These are phyloP conservation scores for Zosterops borbonicus DNA, from an alignment of 2,113 vertebrate species.

Conservation along the genomic window DNA sequence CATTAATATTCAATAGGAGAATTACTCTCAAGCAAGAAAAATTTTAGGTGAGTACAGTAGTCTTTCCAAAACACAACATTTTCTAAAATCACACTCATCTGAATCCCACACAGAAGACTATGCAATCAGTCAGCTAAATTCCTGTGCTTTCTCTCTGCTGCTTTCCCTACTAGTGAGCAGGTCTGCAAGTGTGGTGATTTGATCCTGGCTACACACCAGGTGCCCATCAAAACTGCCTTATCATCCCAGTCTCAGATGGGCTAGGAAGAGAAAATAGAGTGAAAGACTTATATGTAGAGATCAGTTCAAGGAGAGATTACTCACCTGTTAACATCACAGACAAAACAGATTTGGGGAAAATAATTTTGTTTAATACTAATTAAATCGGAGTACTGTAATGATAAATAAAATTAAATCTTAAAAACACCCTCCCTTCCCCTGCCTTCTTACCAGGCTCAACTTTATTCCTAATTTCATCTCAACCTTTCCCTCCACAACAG, in stretches of 20 bases:
- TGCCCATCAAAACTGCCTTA: background rate
- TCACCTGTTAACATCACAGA: background rate
- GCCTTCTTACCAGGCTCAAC: background rate
- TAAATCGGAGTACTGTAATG: fast-evolving
- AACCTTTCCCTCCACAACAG: fast-evolving
- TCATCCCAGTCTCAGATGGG: background rate
- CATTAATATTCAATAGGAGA: background rate
- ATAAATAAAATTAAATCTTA: background rate
- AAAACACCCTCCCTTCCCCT: fast-evolving
- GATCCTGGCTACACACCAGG: background rate
- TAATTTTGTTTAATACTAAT: background rate
- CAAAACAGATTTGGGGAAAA: background rate
- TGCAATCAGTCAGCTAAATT: background rate
- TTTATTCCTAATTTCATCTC: background rate
- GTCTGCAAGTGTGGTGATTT: background rate
- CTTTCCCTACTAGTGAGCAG: background rate
- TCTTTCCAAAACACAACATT: background rate
- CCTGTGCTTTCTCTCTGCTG: background rate
- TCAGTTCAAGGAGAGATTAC: background rate
- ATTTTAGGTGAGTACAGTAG: background rate
- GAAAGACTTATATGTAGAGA: background rate
- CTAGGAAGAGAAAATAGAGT: background rate
- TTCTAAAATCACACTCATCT: background rate
- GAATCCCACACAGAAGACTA: background rate
- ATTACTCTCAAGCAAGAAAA: background rate